These are phyloP conservation scores for Rhabdomys pumilio DNA, from an alignment of 2,797 vertebrate genomes.

Conservation along the genomic window DNA sequence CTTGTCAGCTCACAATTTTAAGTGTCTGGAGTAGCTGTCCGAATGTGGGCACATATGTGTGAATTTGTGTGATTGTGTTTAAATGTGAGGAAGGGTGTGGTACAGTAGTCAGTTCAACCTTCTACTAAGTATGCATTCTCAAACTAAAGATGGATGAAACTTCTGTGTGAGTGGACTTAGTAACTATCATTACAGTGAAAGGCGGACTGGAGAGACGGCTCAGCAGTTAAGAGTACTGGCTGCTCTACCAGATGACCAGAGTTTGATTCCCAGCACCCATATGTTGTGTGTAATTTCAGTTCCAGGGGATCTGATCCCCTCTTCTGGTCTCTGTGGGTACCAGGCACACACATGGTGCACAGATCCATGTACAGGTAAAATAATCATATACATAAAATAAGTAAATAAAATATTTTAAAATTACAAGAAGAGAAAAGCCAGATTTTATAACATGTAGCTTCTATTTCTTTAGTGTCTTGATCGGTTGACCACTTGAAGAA, in stretches of 20 bases:
- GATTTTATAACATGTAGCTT: not conserved
- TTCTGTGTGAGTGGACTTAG: not conserved
- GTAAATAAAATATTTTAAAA: not conserved
- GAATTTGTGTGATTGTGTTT: not conserved
- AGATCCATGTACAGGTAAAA: not conserved
- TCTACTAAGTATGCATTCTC: not conserved
- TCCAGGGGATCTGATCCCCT: not conserved
- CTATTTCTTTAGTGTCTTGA: not conserved
- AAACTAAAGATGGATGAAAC: not conserved
- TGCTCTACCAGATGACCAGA: not conserved
- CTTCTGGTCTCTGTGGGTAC: not conserved
- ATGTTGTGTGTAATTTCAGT: not conserved
- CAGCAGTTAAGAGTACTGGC: not conserved
- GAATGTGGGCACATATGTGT: not conserved
- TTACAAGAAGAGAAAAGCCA: not conserved
- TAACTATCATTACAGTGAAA: not conserved
- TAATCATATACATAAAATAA: not conserved
- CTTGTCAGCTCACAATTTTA: not conserved
- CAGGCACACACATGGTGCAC: not conserved
- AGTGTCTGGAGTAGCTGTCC: not conserved
- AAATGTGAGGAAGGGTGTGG: not conserved
- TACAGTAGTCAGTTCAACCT: not conserved
- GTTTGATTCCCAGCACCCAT: not conserved
- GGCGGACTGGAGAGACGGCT: not conserved
- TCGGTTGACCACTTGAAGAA: not conserved